These are phyloP conservation scores for Heliconius congener DNA, from an alignment of 1,140 invertebrate genomes.

Conservation along the genomic window DNA sequence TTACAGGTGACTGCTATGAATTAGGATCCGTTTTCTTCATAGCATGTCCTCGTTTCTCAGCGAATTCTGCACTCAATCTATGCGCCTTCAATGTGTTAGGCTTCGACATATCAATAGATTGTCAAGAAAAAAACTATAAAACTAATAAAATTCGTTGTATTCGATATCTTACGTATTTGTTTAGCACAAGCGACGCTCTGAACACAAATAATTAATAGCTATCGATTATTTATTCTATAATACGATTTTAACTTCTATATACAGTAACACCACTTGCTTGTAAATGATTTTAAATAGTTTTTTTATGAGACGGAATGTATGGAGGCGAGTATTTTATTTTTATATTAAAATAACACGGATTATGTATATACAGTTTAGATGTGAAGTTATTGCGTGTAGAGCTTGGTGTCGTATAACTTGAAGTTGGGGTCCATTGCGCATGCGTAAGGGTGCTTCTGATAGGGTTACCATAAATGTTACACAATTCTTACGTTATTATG, in stretches of 20 bases:
- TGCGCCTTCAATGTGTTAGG: constrained; percentile 74
- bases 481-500: not conserved
- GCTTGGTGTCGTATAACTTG: constrained; percentile 62
- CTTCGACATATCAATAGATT: constrained; percentile 65
- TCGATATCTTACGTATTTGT: constrained; percentile 47
- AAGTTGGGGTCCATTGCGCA: constrained; percentile 62
- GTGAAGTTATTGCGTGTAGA: constrained; percentile 67
- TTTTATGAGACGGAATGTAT: constrained; percentile 65
- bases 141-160: constrained; percentile 60
- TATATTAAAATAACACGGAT: constrained; percentile 59
- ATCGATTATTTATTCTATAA: constrained; percentile 64
- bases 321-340: constrained; percentile 66
- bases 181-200: constrained; percentile 53
- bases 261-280: not conserved
- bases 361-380: constrained; percentile 75
- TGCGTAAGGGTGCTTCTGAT: constrained; percentile 56
- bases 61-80: constrained; percentile 73
- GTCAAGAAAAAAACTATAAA: constrained; percentile 11
- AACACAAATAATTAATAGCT: constrained; percentile 74
- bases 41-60: constrained; percentile 67
- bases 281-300: constrained; percentile 33
- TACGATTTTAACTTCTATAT: constrained; percentile 26
- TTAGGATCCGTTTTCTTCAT: constrained; percentile 72
- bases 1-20: constrained; percentile 76
- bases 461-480: constrained; percentile 19